Evolutionary conservation across 2,797 vertebrate genomes (phyloP).

Genomic region (Serranus cabrilla): DNA sequence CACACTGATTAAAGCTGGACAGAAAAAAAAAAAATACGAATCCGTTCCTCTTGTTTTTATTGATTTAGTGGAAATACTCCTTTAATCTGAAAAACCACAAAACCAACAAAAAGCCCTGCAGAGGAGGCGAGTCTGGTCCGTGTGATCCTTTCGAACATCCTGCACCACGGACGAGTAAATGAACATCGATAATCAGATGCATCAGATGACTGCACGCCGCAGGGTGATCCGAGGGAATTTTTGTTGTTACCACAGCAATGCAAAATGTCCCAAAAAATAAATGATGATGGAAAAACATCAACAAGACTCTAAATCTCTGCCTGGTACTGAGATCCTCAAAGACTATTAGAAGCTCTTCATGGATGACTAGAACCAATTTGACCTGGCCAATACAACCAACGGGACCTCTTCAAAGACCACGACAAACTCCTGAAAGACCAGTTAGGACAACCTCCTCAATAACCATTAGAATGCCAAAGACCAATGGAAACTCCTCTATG

Average conservation of each 20-base stretch:
- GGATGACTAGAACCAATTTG: too few relatives aligned
- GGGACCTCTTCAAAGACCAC: too few relatives aligned
- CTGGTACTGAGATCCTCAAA: too few relatives aligned
- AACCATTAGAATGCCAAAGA: too few relatives aligned
- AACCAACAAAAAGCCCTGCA: not conserved
- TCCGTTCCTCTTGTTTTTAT: not conserved
- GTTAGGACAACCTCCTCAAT: too few relatives aligned
- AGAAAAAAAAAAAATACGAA: not conserved
- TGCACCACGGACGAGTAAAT: not conserved
- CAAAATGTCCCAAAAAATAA: not conserved
- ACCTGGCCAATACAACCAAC: too few relatives aligned
- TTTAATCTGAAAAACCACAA: not conserved
- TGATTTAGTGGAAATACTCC: not conserved
- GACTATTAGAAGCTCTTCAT: too few relatives aligned
- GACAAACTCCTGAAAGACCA: too few relatives aligned
- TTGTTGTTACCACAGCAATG: not conserved
- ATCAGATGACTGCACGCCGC: slow-evolving; percentile 56
- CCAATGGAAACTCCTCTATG: too few relatives aligned
- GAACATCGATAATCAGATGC: not conserved
- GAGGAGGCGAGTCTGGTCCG: not conserved
- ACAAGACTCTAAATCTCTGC: not conserved
- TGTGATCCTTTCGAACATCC: slow-evolving; percentile 30
- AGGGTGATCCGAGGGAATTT: not conserved
- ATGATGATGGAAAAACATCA: not conserved
- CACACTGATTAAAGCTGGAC: not conserved